These are phyloP conservation scores for Siniperca obscura DNA, from an alignment of 2,797 vertebrate genomes.

Conservation along the genomic window DNA sequence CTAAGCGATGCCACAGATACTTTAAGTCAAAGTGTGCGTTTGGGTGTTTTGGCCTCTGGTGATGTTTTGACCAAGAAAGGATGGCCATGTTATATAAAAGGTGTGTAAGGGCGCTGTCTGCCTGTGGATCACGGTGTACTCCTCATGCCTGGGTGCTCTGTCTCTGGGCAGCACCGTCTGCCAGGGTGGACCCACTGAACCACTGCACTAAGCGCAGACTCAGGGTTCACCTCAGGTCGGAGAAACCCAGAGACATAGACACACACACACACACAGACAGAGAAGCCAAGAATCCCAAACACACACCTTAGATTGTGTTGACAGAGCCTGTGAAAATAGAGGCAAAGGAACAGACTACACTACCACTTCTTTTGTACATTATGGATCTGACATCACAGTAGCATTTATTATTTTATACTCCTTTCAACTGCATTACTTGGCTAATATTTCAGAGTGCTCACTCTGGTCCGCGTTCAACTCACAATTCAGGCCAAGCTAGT, in stretches of 20 bases:
- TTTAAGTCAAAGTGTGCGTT: constrained; percentile 1
- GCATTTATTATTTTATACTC: not conserved
- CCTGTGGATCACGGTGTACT: constrained; percentile 55
- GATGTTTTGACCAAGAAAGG: constrained; percentile 49
- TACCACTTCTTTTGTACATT: not conserved
- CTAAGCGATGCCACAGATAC: not conserved
- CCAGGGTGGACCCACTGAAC: constrained; percentile 59
- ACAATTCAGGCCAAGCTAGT: not conserved
- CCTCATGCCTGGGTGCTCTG: constrained; percentile 39
- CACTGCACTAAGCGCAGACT: not conserved
- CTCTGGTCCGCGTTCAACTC: not conserved
- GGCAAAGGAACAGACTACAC: not conserved
- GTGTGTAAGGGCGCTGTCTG: constrained; percentile 28
- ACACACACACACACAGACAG: constrained; percentile 9
- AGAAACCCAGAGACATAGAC: constrained; percentile 34
- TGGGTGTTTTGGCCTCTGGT: constrained; percentile 11
- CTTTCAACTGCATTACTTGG: constrained; percentile 5
- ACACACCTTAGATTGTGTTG: constrained; percentile 1
- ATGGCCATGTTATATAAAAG: constrained; percentile 24
- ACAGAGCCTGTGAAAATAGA: constrained; percentile 10
- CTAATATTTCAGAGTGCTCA: not conserved
- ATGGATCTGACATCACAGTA: constrained; percentile 5
- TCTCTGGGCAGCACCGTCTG: constrained; percentile 48
- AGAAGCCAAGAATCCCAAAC: constrained; percentile 30
- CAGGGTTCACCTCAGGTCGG: constrained; percentile 47